These are phyloP conservation scores for Microcebus tavaratra DNA, from an alignment of 2,113 vertebrate species.

Conservation along the genomic window DNA sequence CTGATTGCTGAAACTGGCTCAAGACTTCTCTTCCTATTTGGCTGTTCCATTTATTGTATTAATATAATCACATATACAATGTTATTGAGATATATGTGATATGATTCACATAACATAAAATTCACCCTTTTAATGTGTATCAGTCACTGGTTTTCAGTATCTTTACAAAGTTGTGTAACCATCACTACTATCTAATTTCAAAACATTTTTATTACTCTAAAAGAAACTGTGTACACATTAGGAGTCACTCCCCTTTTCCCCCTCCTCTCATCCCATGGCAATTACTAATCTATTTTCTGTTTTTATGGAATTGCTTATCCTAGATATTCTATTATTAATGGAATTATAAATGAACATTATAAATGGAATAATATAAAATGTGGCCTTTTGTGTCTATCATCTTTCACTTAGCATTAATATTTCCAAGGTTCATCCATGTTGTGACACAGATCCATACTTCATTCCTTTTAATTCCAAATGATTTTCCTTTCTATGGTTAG, in stretches of 20 bases:
- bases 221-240: not conserved
- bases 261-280: not conserved
- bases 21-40: not conserved
- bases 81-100: not conserved
- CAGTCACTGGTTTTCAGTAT: not conserved
- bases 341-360: not conserved
- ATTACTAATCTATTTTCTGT: not conserved
- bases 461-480: not conserved
- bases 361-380: not conserved
- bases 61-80: not conserved
- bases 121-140: not conserved
- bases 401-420: not conserved
- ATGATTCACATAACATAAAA: not conserved
- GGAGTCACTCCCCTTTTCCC: not conserved
- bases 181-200: not conserved
- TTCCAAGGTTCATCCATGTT: not conserved
- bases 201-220: not conserved
- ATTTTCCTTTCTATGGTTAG: not conserved
- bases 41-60: not conserved
- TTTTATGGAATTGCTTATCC: not conserved
- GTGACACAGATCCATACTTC: not conserved
- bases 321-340: not conserved
- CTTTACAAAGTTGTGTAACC: not conserved
- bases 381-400: not conserved
- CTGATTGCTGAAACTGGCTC: not conserved